Evolutionary conservation across 2,888 invertebrate genomes (phyloP).

Genomic region (Mechanitis mazaeus): DNA sequence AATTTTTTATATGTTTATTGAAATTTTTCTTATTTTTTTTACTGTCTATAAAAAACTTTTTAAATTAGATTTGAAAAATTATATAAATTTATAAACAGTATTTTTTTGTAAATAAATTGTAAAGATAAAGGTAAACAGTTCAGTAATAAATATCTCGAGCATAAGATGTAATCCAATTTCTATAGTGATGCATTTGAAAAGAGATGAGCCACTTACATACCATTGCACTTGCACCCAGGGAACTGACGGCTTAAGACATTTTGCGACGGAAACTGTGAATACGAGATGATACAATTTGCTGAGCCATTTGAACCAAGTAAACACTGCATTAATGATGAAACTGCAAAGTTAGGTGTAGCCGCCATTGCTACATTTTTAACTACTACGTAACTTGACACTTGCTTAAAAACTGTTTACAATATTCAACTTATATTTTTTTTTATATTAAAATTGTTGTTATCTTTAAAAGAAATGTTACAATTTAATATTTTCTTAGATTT

Average conservation of each 20-base stretch:
- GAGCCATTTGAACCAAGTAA: constrained; percentile 10
- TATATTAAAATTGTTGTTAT: too few species aligned
- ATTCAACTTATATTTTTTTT: too few species aligned
- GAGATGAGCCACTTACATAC: constrained; percentile 33
- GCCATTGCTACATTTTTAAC: constrained; percentile 1
- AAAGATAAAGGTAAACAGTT: neutral
- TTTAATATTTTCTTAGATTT: too few species aligned
- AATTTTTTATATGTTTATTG: too few species aligned
- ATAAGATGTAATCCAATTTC: constrained; percentile 24
- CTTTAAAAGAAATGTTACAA: too few species aligned
- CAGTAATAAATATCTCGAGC: neutral
- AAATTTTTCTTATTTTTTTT: too few species aligned
- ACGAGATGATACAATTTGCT: constrained; percentile 31
- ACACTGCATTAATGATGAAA: constrained; percentile 19
- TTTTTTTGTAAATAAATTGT: too few species aligned
- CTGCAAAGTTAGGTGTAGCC: constrained; percentile 2
- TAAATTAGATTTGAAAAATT: too few species aligned
- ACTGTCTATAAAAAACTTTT: too few species aligned
- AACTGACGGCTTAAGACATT: constrained; percentile 37
- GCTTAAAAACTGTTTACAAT: too few species aligned
- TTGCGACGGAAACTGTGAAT: constrained; percentile 31
- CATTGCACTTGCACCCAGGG: constrained; percentile 31
- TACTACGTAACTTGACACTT: neutral
- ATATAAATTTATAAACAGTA: too few species aligned
- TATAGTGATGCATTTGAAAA: constrained; percentile 36